Evolutionary conservation across 2,113 vertebrate species (phyloP).

Genomic region (Calyptommatus sinebrachiatus): DNA sequence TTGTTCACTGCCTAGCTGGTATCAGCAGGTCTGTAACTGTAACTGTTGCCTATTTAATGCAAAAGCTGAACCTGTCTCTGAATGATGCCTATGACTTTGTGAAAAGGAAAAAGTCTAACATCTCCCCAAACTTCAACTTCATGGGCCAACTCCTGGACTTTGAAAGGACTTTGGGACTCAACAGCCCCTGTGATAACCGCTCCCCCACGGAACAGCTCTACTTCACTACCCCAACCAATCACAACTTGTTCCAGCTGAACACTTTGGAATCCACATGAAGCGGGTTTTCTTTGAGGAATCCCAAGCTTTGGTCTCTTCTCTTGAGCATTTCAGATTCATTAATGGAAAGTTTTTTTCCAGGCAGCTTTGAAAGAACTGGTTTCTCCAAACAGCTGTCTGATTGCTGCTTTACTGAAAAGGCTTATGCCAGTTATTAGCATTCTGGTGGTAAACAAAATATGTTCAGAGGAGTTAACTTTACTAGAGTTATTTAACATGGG

Average conservation of each 20-base stretch:
- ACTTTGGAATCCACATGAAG: constrained; percentile 96
- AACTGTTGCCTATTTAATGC: constrained; percentile 98
- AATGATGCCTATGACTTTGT: constrained; percentile 98
- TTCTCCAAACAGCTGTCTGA: constrained; percentile 59
- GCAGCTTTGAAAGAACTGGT: constrained; percentile 63
- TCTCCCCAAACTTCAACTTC: constrained; percentile 99
- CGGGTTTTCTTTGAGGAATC: constrained; percentile 37
- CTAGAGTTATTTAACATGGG: constrained; percentile 59
- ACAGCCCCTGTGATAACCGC: constrained; percentile 94
- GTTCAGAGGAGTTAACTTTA: constrained; percentile 66
- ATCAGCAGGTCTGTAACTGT: constrained; percentile 98
- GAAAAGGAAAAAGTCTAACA: constrained; percentile 98
- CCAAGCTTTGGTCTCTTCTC: constrained; percentile 61
- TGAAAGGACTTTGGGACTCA: constrained; percentile 95
- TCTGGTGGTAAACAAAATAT: constrained; percentile 57
- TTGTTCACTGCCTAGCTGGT: constrained; percentile 96
- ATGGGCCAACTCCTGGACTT: constrained; percentile 99
- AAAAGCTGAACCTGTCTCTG: constrained; percentile 98
- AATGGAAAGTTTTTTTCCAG: constrained; percentile 55
- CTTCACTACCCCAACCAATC: constrained; percentile 96
- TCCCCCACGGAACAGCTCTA: constrained; percentile 88
- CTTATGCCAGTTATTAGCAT: constrained; percentile 49
- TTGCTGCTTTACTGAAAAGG: constrained; percentile 61
- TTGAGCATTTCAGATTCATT: constrained; percentile 68
- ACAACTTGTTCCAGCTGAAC: constrained; percentile 96